Base-by-base conservation (phyloP, 2,797 vertebrate genomes). In the Catharus ustulatus region DNA sequence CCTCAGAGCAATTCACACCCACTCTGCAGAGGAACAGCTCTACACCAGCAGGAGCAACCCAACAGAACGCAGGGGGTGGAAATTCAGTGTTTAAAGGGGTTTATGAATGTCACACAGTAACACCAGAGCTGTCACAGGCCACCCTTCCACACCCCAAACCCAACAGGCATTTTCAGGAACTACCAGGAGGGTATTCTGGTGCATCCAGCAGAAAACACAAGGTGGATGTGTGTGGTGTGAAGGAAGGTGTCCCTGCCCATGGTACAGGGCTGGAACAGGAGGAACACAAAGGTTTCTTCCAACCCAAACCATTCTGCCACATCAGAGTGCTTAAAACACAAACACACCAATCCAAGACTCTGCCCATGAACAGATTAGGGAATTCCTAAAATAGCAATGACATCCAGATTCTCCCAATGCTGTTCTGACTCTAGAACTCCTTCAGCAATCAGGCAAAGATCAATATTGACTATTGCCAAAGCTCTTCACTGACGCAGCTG, bases 381-480 rank as follows among this genome's bases (percentile, higher is more conserved):
- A 84, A 76, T 21, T 45, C 40, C 69, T 73, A 11, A 61, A 74
- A 24, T 0, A 18, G 16, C 62, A 24, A 12, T 17, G 17, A 26
- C 5, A 66, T 6, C 18, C 48, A 46, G 40, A 13, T 2, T 18
- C 51, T 66, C 58, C 6, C 62, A 74, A 49, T 6, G 20, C 43
- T 20, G 2, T 3, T 57, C 10, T 64, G 46, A 51, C 21, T 55
- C 57, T 1, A 42, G 29, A 42, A 61, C 46, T 77, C 57, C 73
- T 66, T 23, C 74, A 66, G 30, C 32, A 55, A 69, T 2, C 45
- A 69, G 74, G 55, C 74, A 5, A 77, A 89, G 54, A 84, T 71
- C 90, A 92, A 93, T 72, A 89, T 9, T 85, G 87, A 78, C 85
- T 52, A 58, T 88, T 95, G 68, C 85, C 90, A 96, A 95, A 90